These are phyloP conservation scores for Phasia obesa DNA, from an alignment of 2,888 invertebrate genomes.

Conservation along the genomic window DNA sequence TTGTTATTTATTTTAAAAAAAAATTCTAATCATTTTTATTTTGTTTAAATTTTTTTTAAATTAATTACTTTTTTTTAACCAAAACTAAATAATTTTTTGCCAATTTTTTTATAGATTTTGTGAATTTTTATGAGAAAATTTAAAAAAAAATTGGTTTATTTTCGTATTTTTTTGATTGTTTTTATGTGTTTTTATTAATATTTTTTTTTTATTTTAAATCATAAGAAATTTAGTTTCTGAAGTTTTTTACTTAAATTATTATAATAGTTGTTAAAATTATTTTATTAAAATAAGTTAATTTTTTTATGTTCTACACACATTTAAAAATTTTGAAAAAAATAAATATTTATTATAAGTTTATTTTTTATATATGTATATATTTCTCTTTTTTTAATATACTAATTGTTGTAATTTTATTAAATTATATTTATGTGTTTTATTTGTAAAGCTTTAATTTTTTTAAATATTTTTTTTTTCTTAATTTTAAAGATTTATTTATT, in stretches of 20 bases:
- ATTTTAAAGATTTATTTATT: slow-evolving; percentile 58
- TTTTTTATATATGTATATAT: slow-evolving; percentile 33
- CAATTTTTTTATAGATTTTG: neutral
- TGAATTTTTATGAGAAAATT: neutral
- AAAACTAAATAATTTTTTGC: neutral
- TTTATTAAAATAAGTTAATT: slow-evolving; percentile 26
- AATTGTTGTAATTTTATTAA: slow-evolving; percentile 56
- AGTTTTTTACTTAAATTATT: neutral
- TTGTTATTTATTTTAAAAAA: too few relatives aligned
- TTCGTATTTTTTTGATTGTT: neutral
- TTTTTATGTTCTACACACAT: slow-evolving; percentile 45
- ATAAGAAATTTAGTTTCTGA: neutral
- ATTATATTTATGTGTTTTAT: slow-evolving; percentile 58
- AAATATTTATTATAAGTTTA: slow-evolving; percentile 10
- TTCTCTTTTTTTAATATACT: slow-evolving; percentile 44
- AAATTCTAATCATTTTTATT: too few relatives aligned
- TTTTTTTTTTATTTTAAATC: slow-evolving; percentile 24
- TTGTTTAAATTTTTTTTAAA: too few relatives aligned
- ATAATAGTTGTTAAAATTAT: neutral
- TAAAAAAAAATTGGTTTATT: neutral
- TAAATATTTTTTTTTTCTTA: slow-evolving; percentile 51
- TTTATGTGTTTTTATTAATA: neutral
- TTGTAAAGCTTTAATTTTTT: slow-evolving; percentile 70
- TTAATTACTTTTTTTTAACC: neutral
- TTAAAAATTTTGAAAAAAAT: slow-evolving; percentile 38